Percentiles rank a stretch among this genome's conserved stretches.
Evolutionary conservation across 2,113 vertebrate genomes (phyloP).

Genomic region (Gallinago paraguaiae): DNA sequence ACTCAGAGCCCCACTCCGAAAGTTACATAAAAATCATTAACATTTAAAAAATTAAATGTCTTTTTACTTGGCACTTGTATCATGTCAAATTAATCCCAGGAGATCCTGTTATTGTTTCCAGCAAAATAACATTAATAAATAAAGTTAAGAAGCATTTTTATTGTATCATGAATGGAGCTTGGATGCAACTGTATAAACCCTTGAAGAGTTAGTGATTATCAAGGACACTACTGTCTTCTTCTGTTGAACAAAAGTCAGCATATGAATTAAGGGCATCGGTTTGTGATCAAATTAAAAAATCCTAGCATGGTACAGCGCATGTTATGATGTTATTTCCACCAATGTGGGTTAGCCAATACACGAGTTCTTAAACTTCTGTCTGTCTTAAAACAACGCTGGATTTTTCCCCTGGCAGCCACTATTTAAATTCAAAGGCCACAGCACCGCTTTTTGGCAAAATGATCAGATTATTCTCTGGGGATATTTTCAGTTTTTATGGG

Average conservation of each 20-base stretch:
- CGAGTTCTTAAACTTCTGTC: not conserved
- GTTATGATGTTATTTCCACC: not conserved
- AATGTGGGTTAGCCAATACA: not conserved
- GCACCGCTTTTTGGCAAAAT: not conserved
- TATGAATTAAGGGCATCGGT: not conserved
- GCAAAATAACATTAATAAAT: constrained; percentile 33
- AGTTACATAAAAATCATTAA: not conserved
- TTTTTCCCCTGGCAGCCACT: not conserved
- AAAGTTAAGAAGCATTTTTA: not conserved
- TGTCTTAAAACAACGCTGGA: not conserved
- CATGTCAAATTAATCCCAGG: not conserved
- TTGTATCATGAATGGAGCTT: not conserved
- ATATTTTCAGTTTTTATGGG: not conserved
- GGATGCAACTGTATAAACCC: not conserved
- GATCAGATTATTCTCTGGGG: not conserved
- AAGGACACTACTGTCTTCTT: not conserved
- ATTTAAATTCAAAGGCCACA: not conserved
- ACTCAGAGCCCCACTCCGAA: not conserved
- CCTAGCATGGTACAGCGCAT: not conserved
- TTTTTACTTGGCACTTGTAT: constrained; percentile 14
- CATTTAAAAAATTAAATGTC: constrained; percentile 4
- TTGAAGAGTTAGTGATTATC: not conserved
- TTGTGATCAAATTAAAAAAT: not conserved
- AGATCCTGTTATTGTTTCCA: not conserved
- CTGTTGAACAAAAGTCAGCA: not conserved